Percentiles rank a stretch among this genome's conserved stretches.
Conservation (phyloP, 2,797 vertebrate species). For the Picus viridis region DNA sequence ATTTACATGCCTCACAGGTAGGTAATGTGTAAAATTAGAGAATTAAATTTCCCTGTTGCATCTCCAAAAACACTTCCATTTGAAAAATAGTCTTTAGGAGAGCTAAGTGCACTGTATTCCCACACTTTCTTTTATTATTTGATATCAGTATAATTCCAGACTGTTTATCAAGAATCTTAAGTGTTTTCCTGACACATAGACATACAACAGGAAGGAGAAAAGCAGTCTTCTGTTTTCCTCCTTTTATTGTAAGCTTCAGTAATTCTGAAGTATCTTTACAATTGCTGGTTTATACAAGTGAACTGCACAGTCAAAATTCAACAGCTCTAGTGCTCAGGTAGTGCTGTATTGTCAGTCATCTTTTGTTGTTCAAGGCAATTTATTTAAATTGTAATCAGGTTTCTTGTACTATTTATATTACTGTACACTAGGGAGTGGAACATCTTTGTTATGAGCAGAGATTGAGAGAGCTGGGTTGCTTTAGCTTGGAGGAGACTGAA, state of each 20-base stretch:
- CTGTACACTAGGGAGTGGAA: too few species aligned
- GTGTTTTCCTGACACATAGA: neutral
- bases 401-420: neutral
- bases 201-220: neutral
- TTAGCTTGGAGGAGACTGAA: too few species aligned
- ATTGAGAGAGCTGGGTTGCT: too few species aligned
- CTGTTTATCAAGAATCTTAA: too few species aligned
- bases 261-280: neutral
- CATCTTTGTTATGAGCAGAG: too few species aligned
- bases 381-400: neutral
- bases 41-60: neutral
- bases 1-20: neutral
- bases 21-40: neutral
- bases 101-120: neutral
- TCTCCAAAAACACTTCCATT: neutral
- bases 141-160: neutral
- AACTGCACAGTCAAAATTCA: neutral
- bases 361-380: neutral
- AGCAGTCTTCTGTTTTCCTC: neutral
- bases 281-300: neutral
- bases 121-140: neutral
- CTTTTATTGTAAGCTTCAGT: neutral
- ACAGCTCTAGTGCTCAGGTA: neutral
- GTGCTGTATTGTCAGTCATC: neutral
- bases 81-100: neutral